Base-by-base conservation (phyloP, 2,113 vertebrate species). In the Pelusios castaneus region DNA sequence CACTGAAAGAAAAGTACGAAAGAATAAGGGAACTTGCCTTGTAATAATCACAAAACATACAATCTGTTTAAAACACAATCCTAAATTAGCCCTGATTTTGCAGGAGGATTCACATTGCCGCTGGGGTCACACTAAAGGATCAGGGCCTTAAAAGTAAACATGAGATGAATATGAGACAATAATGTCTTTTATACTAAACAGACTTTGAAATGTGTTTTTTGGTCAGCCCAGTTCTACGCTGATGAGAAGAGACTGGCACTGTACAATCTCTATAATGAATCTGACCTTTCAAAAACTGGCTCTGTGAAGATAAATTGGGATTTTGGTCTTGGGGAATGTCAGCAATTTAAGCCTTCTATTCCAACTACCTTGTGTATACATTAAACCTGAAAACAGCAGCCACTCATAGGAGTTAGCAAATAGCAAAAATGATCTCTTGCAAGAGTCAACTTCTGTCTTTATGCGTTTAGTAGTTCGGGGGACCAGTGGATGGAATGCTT, bases 1-100 rank as follows among this genome's bases (percentile, higher is more conserved):
- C 5, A 41, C 98, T 98, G 91, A 63, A 93, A 78, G 79, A 89
- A 84, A 90, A 93, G 89, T 55, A 90, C 54, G 78, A 47, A 93
- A 60, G 34, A 76, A 85, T 82, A 92, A 63, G 8, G 16, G 17
- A 31, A 13, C 34, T 94, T 82, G 8, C 49, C 52, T 77, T 92
- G 84, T 85, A 73, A 95, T 9, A 24, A 41, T 22, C 31, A 16
- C 10, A 78, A 85, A 87, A 51, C 54, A 51, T 0, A 25, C 21
- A 24, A 17, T 87, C 1, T 0, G 34, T 67, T 92, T 83, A 60
- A 85, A 95, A 85, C 10, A 73, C 79, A n/a, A n/a, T 49, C 54
- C 38, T 80, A 80, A 34, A 88, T 31, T 31, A 49, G 41, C 16
- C 4, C 12, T 34, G 88, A 38, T 5, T 22, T 17, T 1, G 7